Conservation (phyloP, 2,113 vertebrate species). For the Oreocharis arfaki region DNA sequence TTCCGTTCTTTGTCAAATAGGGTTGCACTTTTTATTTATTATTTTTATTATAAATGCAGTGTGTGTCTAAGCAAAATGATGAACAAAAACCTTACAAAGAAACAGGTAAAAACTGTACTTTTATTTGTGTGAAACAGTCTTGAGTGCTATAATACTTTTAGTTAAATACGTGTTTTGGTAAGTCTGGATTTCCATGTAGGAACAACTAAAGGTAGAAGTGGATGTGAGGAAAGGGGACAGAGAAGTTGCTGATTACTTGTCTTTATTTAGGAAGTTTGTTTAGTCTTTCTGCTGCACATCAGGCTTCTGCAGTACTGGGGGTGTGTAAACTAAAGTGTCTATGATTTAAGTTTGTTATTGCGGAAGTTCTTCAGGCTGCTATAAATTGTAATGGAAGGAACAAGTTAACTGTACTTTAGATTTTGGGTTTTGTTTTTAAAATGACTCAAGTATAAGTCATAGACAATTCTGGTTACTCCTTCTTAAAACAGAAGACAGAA, state of each 20-base stretch:
- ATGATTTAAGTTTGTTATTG: not conserved
- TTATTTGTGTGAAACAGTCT: not conserved
- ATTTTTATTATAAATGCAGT: not conserved
- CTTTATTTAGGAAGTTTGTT: not conserved
- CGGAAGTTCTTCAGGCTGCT: not conserved
- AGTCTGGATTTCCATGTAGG: not conserved
- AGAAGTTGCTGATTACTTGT: not conserved
- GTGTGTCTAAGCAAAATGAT: not conserved
- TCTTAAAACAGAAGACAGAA: not conserved
- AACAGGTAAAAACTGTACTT: not conserved
- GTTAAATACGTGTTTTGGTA: not conserved
- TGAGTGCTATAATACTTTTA: slow-evolving; percentile 11
- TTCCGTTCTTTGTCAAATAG: not conserved
- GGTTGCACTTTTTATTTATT: not conserved
- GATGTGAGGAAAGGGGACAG: not conserved
- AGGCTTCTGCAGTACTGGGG: not conserved
- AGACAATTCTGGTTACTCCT: not conserved
- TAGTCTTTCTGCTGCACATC: not conserved
- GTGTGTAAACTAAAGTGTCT: not conserved
- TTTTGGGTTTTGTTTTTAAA: not conserved
- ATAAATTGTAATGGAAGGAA: not conserved
- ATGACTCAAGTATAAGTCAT: not conserved
- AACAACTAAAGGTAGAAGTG: not conserved
- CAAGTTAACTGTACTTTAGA: not conserved
- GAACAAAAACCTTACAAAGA: not conserved